phyloP scores from a whole-genome alignment of 1,140 invertebrate genomes.

The Epicauta chinensis region DNA sequence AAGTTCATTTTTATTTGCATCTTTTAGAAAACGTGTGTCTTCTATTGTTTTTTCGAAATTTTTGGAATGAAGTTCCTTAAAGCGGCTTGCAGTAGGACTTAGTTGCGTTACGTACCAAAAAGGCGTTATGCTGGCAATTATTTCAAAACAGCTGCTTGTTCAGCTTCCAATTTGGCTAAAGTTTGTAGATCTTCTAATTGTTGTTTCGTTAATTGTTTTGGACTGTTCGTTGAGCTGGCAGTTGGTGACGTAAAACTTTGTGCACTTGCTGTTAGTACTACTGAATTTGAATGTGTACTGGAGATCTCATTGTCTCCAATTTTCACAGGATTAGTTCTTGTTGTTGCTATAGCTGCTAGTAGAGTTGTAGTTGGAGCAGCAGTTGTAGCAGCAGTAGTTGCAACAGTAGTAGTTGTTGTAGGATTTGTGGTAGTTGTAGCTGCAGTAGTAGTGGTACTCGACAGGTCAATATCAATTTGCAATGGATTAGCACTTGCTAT shows the following conservation, averaged over 20 bases:
- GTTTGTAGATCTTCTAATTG: conserved; percentile 37
- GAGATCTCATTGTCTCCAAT: conserved; percentile 10
- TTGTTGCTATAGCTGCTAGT: conserved; percentile 8
- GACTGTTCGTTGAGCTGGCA: conserved; percentile 12
- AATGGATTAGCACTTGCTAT: not conserved
- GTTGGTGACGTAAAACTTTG: conserved; percentile 7
- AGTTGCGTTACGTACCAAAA: no score
- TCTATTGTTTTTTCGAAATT: no score
- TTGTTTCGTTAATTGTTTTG: conserved; percentile 34
- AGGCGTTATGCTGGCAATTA: no score
- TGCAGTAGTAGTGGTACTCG: conserved; percentile 1
- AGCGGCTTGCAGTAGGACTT: no score
- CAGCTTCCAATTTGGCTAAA: conserved; percentile 34
- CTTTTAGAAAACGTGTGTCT: no score
- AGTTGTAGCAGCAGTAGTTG: conserved; percentile 10
- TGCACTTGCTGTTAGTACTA: no score
- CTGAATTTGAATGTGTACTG: not conserved
- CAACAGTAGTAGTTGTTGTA: conserved; percentile 7
- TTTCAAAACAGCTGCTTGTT: conserved; percentile 38
- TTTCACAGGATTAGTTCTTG: conserved; percentile 13
- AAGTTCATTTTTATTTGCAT: no score
- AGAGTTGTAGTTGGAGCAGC: no score
- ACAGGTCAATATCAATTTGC: no score
- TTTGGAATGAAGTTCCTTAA: no score
- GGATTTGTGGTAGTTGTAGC: conserved; percentile 3